Conservation (phyloP, 2,113 vertebrate genomes). For the Talpa occidentalis region DNA sequence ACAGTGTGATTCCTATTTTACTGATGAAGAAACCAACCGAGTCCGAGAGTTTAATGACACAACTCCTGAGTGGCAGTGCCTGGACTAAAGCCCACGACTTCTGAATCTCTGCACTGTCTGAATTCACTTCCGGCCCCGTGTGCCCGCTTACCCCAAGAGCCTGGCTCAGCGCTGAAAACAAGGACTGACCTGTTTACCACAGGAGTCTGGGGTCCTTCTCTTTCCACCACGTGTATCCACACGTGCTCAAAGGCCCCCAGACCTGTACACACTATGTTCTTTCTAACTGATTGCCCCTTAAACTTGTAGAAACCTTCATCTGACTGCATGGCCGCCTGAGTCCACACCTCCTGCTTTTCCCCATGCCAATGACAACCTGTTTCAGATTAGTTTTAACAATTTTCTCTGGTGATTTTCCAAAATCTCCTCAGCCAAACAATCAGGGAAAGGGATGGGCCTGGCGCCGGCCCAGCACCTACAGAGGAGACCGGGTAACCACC, state of each 20-base stretch:
- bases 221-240: fast-evolving
- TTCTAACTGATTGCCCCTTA: not conserved
- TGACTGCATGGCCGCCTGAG: fast-evolving
- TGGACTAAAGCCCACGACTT: not conserved
- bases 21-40: not conserved
- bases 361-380: not conserved
- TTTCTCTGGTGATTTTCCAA: slow-evolving; percentile 50
- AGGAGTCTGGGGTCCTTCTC: not conserved
- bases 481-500: not conserved
- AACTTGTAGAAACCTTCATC: not conserved
- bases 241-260: fast-evolving
- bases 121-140: not conserved
- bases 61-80: not conserved
- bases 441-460: not conserved
- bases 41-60: not conserved
- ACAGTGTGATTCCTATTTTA: not conserved
- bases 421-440: not conserved
- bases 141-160: not conserved
- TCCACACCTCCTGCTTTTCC: not conserved
- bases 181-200: not conserved
- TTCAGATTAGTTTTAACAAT: slow-evolving; percentile 8
- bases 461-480: not conserved
- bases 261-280: fast-evolving
- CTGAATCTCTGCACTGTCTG: not conserved
- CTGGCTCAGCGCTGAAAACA: not conserved